These are phyloP conservation scores for Drosophila virilis DNA, from an alignment of 1,140 invertebrate species.

Conservation along the genomic window DNA sequence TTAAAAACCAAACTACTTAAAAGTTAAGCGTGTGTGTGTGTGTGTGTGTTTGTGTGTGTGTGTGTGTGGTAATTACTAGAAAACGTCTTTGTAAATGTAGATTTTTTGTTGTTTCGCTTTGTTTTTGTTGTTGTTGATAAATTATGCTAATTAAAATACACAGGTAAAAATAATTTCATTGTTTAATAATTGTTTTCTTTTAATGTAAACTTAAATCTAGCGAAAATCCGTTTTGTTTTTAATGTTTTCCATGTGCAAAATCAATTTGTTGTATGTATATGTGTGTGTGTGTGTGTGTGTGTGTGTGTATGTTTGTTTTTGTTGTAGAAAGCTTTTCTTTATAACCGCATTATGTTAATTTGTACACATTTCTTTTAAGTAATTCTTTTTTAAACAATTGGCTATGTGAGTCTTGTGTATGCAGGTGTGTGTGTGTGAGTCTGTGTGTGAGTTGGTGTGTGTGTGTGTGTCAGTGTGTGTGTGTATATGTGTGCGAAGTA, in stretches of 20 bases:
- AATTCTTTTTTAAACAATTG: slow-evolving; percentile 77
- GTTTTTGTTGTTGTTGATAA: slow-evolving; percentile 55
- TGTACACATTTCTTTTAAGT: slow-evolving; percentile 80
- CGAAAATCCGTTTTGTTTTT: slow-evolving; percentile 55
- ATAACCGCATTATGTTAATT: slow-evolving; percentile 72
- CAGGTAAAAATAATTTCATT: slow-evolving; percentile 82
- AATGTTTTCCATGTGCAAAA: slow-evolving; percentile 57
- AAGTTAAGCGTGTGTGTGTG: slow-evolving; percentile 49
- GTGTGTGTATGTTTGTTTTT: slow-evolving; percentile 39
- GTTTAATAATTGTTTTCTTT: slow-evolving; percentile 69
- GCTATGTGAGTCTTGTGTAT: slow-evolving; percentile 67
- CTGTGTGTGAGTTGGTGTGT: slow-evolving; percentile 20
- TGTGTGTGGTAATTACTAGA: slow-evolving; percentile 70
- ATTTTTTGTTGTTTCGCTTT: slow-evolving; percentile 61
- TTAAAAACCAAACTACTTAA: slow-evolving; percentile 79
- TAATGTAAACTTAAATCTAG: slow-evolving; percentile 68
- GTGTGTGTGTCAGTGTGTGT: slow-evolving; percentile 31
- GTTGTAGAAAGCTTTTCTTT: slow-evolving; percentile 71
- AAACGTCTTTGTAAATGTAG: slow-evolving; percentile 79
- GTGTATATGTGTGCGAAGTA: slow-evolving; percentile 54
- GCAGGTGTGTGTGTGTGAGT: slow-evolving; percentile 11
- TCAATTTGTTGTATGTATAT: slow-evolving; percentile 51
- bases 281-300: slow-evolving; percentile 42
- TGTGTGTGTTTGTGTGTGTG: slow-evolving; percentile 29
- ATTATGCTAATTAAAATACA: slow-evolving; percentile 82